Percentiles rank a stretch among this genome's conserved stretches.
Evolutionary conservation across 2,797 vertebrate species (phyloP).

Genomic region (Scolopax bukidnonensis): DNA sequence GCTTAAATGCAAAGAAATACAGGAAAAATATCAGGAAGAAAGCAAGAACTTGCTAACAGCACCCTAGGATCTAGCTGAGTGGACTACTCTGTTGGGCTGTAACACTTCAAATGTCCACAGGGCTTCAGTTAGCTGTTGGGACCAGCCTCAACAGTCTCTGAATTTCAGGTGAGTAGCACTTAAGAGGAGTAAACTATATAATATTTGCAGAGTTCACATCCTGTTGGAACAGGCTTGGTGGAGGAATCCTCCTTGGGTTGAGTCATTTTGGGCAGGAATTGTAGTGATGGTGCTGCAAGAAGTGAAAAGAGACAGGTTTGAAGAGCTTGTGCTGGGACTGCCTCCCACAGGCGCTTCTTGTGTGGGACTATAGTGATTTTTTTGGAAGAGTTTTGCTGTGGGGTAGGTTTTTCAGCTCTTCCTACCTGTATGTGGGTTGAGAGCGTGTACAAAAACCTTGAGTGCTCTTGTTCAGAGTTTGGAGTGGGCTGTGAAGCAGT

Average conservation of each 20-base stretch:
- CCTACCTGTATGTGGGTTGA: constrained; percentile 51
- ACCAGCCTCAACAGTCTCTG: not conserved
- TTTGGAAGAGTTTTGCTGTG: constrained; percentile 4
- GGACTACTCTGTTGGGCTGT: not conserved
- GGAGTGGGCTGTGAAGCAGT: constrained; percentile 33
- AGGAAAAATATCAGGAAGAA: not conserved
- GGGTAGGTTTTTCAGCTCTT: constrained; percentile 22
- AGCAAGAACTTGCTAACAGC: not conserved
- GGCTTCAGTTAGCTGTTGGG: not conserved
- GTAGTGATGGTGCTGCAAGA: not conserved
- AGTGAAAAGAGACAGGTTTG: not conserved
- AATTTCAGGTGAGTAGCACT: not conserved
- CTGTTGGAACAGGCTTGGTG: not conserved
- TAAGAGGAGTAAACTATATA: not conserved
- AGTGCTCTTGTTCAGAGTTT: constrained; percentile 4
- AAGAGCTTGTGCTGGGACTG: not conserved
- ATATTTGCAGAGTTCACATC: not conserved
- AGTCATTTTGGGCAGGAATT: not conserved
- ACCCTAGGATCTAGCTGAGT: not conserved
- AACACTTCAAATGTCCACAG: not conserved
- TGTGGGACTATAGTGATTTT: constrained; percentile 30
- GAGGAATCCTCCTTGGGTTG: not conserved
- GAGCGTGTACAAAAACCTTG: constrained; percentile 7
- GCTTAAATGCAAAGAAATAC: not conserved
- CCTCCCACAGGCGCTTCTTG: not conserved